These are phyloP conservation scores for Sardinella longiceps DNA, from an alignment of 2,797 vertebrate genomes.

Conservation along the genomic window DNA sequence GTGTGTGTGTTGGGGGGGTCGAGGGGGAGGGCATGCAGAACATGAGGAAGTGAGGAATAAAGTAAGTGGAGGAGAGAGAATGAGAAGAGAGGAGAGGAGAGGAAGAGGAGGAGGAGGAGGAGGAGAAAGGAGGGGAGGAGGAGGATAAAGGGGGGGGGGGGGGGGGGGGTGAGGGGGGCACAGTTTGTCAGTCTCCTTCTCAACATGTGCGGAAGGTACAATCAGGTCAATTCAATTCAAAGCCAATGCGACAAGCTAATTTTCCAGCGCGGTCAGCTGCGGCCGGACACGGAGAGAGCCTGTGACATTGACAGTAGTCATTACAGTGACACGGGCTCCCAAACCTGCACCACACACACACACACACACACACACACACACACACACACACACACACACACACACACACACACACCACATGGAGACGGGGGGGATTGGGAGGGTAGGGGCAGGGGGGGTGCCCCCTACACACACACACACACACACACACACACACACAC, in stretches of 20 bases:
- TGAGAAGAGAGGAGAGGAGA: neutral
- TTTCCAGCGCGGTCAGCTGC: slow-evolving; percentile 79
- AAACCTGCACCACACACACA: slow-evolving; percentile 55
- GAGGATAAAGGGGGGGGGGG: neutral
- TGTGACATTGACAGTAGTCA: slow-evolving; percentile 64
- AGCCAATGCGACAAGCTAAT: slow-evolving; percentile 81
- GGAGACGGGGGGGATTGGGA: slow-evolving; percentile 10
- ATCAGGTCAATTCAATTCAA: slow-evolving; percentile 81
- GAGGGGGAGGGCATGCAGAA: neutral
- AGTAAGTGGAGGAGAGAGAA: neutral
- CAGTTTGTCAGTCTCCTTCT: slow-evolving; percentile 54
- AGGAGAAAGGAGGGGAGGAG: neutral
- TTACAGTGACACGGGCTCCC: slow-evolving; percentile 61
- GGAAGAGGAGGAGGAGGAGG: neutral
- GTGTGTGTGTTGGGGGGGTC: neutral
- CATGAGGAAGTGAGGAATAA: slow-evolving; percentile 2
- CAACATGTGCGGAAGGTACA: slow-evolving; percentile 67
- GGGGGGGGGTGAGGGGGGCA: slow-evolving; percentile 20
- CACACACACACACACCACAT: slow-evolving; percentile 28
- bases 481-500: neutral
- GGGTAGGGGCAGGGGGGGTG: neutral
- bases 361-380: slow-evolving; percentile 40
- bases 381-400: slow-evolving; percentile 23
- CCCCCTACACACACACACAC: slow-evolving; percentile 24
- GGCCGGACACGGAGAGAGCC: slow-evolving; percentile 56